phyloP scores from a whole-genome alignment of 2,113 vertebrate genomes.

The Malurus melanocephalus region DNA sequence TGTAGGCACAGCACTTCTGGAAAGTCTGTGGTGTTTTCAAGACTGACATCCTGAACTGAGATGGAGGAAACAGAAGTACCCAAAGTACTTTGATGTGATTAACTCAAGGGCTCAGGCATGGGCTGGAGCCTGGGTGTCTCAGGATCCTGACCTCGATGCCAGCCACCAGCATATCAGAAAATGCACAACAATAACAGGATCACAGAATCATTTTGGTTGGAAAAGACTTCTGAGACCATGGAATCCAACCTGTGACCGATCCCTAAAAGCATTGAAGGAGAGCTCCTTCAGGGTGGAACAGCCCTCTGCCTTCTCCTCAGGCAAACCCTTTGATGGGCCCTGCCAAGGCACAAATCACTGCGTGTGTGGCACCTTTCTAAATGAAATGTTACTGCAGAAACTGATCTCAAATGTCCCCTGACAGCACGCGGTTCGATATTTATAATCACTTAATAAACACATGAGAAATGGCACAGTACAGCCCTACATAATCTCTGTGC shows the following conservation, averaged over 20 bases:
- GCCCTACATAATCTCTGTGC: constrained; percentile 59
- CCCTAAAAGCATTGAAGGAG: not conserved
- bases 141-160: rapidly evolving
- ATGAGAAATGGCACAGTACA: constrained; percentile 50
- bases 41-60: not conserved
- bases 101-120: not conserved
- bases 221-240: not conserved
- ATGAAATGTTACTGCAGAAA: constrained; percentile 18
- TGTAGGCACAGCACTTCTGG: not conserved
- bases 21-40: not conserved
- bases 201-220: not conserved
- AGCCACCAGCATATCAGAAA: not conserved
- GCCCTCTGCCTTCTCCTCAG: not conserved
- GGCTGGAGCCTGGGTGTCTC: not conserved
- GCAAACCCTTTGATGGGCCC: not conserved
- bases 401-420: constrained; percentile 18
- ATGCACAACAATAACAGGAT: not conserved
- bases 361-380: not conserved
- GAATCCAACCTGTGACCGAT: rapidly evolving
- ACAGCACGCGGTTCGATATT: constrained; percentile 13
- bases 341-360: not conserved
- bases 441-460: constrained; percentile 66
- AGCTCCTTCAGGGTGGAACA: not conserved
- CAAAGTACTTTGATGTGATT: not conserved
- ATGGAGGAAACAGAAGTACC: not conserved